phyloP scores from a whole-genome alignment of 2,113 vertebrate genomes.

The Crotalus helleri region DNA sequence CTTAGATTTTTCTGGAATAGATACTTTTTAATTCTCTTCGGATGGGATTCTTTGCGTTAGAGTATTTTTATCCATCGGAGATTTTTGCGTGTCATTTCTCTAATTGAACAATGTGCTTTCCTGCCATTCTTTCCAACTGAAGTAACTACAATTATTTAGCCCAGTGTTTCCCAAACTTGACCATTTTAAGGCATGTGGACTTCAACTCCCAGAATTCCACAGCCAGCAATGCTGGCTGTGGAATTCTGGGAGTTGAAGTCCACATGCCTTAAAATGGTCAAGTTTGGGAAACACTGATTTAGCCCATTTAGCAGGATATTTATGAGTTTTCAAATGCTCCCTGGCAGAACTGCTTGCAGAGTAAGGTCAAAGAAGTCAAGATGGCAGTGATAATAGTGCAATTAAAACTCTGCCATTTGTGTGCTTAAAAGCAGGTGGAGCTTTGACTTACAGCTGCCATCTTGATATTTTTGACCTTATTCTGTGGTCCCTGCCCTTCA shows the following conservation, averaged over 20 bases:
- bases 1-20: not conserved
- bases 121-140: not conserved
- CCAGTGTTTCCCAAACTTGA: too few species aligned
- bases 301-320: not conserved
- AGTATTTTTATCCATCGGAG: not conserved
- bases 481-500: not conserved
- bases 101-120: not conserved
- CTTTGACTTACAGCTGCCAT: not conserved
- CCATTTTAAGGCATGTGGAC: too few species aligned
- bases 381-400: not conserved
- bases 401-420: not conserved
- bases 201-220: too few species aligned
- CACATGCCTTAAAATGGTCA: too few species aligned
- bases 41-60: not conserved
- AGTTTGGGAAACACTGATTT: too few species aligned
- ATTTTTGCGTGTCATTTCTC: not conserved
- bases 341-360: not conserved
- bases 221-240: too few species aligned
- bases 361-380: not conserved
- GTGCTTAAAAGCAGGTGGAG: not conserved
- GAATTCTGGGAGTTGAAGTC: too few species aligned
- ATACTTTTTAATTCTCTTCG: not conserved
- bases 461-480: not conserved
- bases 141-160: too few species aligned
- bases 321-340: not conserved